These are phyloP conservation scores for Cerceris rybyensis DNA, from an alignment of 2,888 invertebrate species.

Conservation along the genomic window DNA sequence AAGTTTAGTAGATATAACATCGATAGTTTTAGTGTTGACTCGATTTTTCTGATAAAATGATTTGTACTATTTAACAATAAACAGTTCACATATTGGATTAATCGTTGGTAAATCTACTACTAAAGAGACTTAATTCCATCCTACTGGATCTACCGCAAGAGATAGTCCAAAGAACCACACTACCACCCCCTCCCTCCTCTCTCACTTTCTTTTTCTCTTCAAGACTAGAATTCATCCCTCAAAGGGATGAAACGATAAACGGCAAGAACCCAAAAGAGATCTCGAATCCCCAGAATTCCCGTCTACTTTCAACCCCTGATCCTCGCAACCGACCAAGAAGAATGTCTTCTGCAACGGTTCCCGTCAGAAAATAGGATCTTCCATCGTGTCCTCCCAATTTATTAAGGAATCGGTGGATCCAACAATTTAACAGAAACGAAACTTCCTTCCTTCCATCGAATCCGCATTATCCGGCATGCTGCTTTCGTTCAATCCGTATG, in stretches of 20 bases:
- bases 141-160: no score
- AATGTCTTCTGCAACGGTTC: neutral
- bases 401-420: neutral
- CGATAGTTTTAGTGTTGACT: no score
- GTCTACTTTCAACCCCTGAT: neutral
- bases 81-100: no score
- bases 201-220: neutral
- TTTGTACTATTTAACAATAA: no score
- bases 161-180: no score
- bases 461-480: constrained; percentile 19
- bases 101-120: no score
- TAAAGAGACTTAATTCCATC: no score
- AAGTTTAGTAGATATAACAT: no score
- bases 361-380: no score
- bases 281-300: constrained; percentile 7
- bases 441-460: neutral
- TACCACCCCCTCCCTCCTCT: no score
- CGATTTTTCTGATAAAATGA: neutral
- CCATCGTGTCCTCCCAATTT: constrained; percentile 14
- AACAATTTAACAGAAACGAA: constrained; percentile 21
- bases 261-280: constrained; percentile 3
- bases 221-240: constrained; percentile 12
- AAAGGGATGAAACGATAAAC: constrained; percentile 28
- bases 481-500: constrained; percentile 35
- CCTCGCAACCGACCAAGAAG: neutral